phyloP scores from a whole-genome alignment of 2,113 vertebrate genomes.

The Anas platyrhynchos region DNA sequence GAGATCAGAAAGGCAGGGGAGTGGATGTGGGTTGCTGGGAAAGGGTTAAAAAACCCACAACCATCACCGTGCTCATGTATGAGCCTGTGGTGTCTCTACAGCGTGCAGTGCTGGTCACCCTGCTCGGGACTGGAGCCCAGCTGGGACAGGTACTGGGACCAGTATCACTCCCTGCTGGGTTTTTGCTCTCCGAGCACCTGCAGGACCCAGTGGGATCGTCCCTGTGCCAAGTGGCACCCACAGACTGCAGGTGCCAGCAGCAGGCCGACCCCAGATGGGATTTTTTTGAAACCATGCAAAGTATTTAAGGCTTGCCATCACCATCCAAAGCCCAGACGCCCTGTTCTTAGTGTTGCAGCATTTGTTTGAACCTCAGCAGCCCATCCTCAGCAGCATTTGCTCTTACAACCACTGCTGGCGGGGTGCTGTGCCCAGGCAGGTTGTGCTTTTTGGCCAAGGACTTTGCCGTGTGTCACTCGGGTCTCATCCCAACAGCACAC shows the following conservation, averaged over 20 bases:
- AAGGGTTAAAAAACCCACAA: background rate
- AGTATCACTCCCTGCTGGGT: accelerated
- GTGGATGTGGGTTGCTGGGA: background rate
- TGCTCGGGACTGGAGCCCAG: background rate
- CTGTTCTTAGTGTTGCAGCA: accelerated
- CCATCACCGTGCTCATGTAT: background rate
- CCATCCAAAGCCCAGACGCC: background rate
- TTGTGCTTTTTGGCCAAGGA: background rate
- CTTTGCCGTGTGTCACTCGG: background rate
- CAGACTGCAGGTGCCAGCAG: background rate
- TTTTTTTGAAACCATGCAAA: background rate
- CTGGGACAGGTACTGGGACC: background rate
- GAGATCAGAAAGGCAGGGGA: background rate
- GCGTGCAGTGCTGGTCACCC: background rate
- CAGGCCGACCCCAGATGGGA: accelerated
- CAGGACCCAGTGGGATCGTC: background rate
- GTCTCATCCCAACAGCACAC: accelerated
- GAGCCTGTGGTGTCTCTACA: background rate
- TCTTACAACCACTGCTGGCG: background rate
- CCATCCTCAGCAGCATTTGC: accelerated
- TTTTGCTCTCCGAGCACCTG: background rate
- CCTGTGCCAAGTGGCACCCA: accelerated
- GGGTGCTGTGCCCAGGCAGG: background rate
- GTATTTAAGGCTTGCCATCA: background rate
- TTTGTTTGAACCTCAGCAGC: background rate